A percentile compares a stretch with the other conserved stretches of the same genome.
phyloP scores from a whole-genome alignment of 2,113 vertebrate species.

The Burhinus oedicnemus region DNA sequence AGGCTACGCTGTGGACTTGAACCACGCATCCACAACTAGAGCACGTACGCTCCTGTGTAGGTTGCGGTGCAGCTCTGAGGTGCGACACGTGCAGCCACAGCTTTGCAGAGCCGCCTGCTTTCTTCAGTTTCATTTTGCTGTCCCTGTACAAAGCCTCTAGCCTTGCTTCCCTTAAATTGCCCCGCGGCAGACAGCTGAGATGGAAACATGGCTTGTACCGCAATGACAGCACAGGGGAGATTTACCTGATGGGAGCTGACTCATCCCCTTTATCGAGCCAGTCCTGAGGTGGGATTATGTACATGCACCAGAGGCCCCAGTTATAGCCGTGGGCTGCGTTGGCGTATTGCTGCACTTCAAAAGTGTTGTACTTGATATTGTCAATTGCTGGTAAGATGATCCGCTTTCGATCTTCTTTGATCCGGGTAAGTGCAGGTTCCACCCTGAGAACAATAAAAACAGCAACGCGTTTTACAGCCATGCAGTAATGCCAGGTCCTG shows the following conservation, averaged over 20 bases:
- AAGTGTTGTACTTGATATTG: conserved; percentile 97
- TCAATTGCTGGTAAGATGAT: conserved; percentile 95
- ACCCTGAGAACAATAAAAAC: conserved; percentile 77
- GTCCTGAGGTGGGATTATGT: conserved; percentile 94
- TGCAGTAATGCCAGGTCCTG: fast-evolving
- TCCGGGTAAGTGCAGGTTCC: conserved; percentile 89
- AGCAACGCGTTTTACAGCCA: background rate
- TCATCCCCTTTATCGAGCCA: conserved; percentile 97
- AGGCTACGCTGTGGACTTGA: background rate
- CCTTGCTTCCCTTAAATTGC: background rate
- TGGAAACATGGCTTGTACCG: fast-evolving
- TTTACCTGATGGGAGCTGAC: conserved; percentile 95
- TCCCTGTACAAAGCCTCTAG: background rate
- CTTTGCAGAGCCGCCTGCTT: background rate
- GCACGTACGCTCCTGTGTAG: fast-evolving
- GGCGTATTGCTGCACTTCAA: conserved; percentile 96
- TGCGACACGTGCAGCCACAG: fast-evolving
- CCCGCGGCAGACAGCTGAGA: background rate
- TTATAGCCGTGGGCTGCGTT: conserved; percentile 96
- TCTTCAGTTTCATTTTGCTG: background rate
- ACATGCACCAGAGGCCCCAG: conserved; percentile 99
- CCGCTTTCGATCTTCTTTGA: conserved; percentile 90
- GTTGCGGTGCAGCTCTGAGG: background rate
- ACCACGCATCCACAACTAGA: background rate
- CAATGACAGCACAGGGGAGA: background rate